phyloP scores from a whole-genome alignment of 2,113 vertebrate species.

The Chloroceryle aenea region DNA sequence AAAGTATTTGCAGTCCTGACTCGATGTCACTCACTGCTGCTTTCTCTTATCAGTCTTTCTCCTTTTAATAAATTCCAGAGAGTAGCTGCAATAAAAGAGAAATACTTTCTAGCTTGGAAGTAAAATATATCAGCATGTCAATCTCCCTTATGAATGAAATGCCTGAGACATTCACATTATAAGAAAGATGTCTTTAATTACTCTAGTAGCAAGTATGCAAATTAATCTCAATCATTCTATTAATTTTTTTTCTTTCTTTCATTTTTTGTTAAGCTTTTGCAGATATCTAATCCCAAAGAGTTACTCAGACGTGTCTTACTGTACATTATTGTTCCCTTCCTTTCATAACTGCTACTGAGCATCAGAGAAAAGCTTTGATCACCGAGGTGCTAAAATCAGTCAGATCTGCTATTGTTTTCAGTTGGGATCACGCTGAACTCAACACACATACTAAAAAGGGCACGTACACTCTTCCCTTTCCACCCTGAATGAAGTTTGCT shows the following conservation, averaged over 20 bases:
- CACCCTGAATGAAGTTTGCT: background rate
- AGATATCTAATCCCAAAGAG: background rate
- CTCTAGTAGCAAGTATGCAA: constrained; percentile 10
- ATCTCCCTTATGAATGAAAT: constrained; percentile 28
- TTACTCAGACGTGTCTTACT: background rate
- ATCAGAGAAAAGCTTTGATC: constrained; percentile 20
- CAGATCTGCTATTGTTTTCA: background rate
- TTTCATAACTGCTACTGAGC: background rate
- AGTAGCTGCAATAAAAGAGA: background rate
- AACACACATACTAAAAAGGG: background rate
- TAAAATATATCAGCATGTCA: constrained; percentile 24
- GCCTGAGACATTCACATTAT: background rate
- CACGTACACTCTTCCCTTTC: background rate
- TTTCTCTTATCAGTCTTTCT: background rate
- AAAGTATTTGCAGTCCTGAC: background rate
- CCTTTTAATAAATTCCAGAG: background rate
- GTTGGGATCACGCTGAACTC: background rate
- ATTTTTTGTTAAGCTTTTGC: background rate
- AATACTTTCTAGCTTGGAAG: background rate
- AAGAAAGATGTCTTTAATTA: constrained; percentile 30
- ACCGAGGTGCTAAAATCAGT: constrained; percentile 13
- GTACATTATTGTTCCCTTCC: background rate
- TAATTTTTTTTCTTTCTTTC: background rate
- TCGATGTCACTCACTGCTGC: background rate
- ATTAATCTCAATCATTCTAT: constrained; percentile 37